These are phyloP conservation scores for Notothenia rossii DNA, from an alignment of 2,113 vertebrate genomes.

Conservation along the genomic window DNA sequence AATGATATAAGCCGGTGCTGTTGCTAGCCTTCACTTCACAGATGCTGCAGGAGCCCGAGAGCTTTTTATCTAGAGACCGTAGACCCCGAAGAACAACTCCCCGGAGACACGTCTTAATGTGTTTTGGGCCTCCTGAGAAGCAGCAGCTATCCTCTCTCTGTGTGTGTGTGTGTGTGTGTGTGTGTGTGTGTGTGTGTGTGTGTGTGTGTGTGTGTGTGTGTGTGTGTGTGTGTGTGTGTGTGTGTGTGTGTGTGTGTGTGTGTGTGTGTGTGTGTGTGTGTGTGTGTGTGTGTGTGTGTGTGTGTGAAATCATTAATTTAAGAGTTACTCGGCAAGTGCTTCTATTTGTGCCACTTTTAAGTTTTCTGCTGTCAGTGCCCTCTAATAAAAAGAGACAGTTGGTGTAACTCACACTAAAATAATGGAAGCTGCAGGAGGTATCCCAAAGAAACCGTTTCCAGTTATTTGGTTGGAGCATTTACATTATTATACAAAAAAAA, in stretches of 20 bases:
- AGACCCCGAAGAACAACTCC: slow-evolving; percentile 14
- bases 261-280: slow-evolving; percentile 1
- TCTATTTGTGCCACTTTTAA: slow-evolving; percentile 61
- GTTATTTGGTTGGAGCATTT: not conserved
- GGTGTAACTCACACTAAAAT: slow-evolving; percentile 19
- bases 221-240: not conserved
- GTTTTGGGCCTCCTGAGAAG: slow-evolving; percentile 33
- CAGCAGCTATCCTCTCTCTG: slow-evolving; percentile 13
- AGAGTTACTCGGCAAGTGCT: slow-evolving; percentile 46
- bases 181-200: not conserved
- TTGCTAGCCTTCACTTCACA: slow-evolving; percentile 45
- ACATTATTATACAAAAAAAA: slow-evolving; percentile 2
- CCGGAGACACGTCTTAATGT: slow-evolving; percentile 45
- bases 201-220: slow-evolving; percentile 4
- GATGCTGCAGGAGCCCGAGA: slow-evolving; percentile 33
- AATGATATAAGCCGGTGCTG: slow-evolving; percentile 40
- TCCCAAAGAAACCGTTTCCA: not conserved
- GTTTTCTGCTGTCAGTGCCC: slow-evolving; percentile 25
- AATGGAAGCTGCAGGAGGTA: not conserved
- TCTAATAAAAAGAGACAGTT: slow-evolving; percentile 19
- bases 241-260: slow-evolving; percentile 8
- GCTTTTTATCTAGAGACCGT: slow-evolving; percentile 44
- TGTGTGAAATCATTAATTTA: slow-evolving; percentile 70
- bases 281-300: not conserved
- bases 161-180: not conserved